Evolutionary conservation across 2,888 invertebrate species (phyloP).

Genomic region (Drosophila rubida): DNA sequence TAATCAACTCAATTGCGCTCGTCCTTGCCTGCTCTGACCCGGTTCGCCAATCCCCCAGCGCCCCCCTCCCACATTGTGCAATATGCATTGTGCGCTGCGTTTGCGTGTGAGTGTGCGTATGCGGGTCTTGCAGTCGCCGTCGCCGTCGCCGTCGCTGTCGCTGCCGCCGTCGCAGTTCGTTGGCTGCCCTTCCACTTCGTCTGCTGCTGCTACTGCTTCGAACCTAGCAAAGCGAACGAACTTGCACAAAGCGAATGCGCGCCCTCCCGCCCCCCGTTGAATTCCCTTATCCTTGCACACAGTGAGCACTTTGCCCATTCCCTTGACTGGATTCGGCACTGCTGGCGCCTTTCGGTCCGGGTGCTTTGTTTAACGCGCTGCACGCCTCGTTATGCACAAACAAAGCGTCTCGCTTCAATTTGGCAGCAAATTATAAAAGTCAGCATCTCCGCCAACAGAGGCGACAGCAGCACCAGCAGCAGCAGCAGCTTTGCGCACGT

Average conservation of each 20-base stretch:
- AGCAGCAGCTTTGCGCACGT: constrained; percentile 14
- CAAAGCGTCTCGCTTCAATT: constrained; percentile 75
- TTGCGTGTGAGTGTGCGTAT: constrained; percentile 36
- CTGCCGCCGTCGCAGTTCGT: constrained; percentile 33
- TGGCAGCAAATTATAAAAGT: constrained; percentile 70
- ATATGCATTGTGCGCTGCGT: constrained; percentile 12
- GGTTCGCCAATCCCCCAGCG: constrained; percentile 17
- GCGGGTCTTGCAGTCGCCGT: constrained; percentile 29
- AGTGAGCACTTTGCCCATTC: not conserved
- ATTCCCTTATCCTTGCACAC: not conserved
- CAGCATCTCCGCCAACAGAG: constrained; percentile 24
- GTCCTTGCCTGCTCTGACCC: constrained; percentile 56
- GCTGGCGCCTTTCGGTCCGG: constrained; percentile 23
- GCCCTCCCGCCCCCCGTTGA: not conserved
- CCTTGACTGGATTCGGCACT: constrained; percentile 15
- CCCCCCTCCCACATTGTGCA: not conserved
- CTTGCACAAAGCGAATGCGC: constrained; percentile 19
- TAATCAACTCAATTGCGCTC: constrained; percentile 71
- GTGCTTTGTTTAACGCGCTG: constrained; percentile 67
- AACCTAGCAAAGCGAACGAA: constrained; percentile 19
- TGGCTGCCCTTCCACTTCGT: constrained; percentile 11
- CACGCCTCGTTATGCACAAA: constrained; percentile 78
- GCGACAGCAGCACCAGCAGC: constrained; percentile 12
- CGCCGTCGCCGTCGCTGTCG: constrained; percentile 20
- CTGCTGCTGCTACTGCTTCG: too few relatives aligned